Percentiles rank a stretch among this genome's conserved stretches.
Conservation (phyloP, 2,888 invertebrate species). For the Acronicta psi region DNA sequence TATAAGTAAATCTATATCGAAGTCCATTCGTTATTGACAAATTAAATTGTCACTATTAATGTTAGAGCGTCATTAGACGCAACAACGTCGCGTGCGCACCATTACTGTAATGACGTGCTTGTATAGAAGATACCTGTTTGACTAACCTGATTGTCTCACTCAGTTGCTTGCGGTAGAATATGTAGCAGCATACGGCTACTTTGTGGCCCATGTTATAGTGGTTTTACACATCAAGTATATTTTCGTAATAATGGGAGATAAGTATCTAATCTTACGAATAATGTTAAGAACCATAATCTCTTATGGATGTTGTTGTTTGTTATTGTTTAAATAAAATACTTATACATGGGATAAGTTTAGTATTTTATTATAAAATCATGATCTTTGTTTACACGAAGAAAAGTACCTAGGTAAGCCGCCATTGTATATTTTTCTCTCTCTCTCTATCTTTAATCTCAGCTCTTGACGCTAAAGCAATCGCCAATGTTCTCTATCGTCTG, state of each 20-base stretch:
- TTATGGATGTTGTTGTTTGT: too few relatives aligned
- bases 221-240: neutral
- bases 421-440: too few relatives aligned
- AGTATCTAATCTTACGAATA: too few relatives aligned
- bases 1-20: slow-evolving; percentile 19
- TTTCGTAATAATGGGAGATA: neutral
- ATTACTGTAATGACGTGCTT: slow-evolving; percentile 51
- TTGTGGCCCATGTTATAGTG: slow-evolving; percentile 3
- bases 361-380: too few relatives aligned
- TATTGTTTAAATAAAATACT: too few relatives aligned
- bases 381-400: too few relatives aligned
- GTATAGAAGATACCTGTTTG: slow-evolving; percentile 45
- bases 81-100: slow-evolving; percentile 45
- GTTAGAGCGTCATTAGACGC: slow-evolving; percentile 36
- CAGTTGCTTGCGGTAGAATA: slow-evolving; percentile 40
- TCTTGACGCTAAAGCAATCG: too few relatives aligned
- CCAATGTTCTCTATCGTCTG: too few relatives aligned
- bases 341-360: too few relatives aligned
- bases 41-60: slow-evolving; percentile 54
- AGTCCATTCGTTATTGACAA: slow-evolving; percentile 42
- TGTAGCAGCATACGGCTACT: slow-evolving; percentile 11
- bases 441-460: too few relatives aligned
- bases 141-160: slow-evolving; percentile 46
- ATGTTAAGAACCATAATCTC: too few relatives aligned
- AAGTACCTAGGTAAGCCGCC: too few relatives aligned